These are phyloP conservation scores for Porites lobata DNA, from an alignment of 92 coral and sea anemone genomes.

Conservation along the genomic window DNA sequence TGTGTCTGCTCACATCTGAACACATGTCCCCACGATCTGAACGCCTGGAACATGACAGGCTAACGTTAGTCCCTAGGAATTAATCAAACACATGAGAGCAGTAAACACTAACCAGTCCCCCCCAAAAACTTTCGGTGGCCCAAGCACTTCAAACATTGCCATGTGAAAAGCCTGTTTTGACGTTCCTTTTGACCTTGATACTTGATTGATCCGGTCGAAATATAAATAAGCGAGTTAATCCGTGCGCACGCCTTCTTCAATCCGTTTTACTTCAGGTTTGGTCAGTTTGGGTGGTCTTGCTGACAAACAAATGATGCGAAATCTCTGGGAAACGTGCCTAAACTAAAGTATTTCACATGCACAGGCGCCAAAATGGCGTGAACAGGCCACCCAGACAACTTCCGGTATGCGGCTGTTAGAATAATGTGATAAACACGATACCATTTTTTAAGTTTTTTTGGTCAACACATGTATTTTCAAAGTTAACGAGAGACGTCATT, in stretches of 20 bases:
- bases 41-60: too few relatives aligned
- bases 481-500: not conserved
- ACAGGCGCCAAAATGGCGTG: slow-evolving; percentile 67
- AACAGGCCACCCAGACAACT: slow-evolving; percentile 64
- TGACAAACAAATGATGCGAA: slow-evolving; percentile 30
- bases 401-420: slow-evolving; percentile 40
- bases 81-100: too few relatives aligned
- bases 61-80: too few relatives aligned
- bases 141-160: not conserved
- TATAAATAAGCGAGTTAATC: not conserved
- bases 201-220: not conserved
- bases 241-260: slow-evolving; percentile 18
- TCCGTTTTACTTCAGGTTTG: slow-evolving; percentile 24
- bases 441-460: not conserved
- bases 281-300: slow-evolving; percentile 37
- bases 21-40: too few relatives aligned
- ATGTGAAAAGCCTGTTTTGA: not conserved
- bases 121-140: not conserved
- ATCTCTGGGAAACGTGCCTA: slow-evolving; percentile 54
- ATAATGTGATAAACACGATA: slow-evolving; percentile 4
- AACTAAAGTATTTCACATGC: slow-evolving; percentile 46
- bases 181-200: slow-evolving; percentile 3
- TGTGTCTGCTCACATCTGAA: too few relatives aligned
- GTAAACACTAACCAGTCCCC: too few relatives aligned
- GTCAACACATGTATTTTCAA: not conserved